A percentile compares a stretch with the other conserved stretches of the same genome.
These are phyloP conservation scores for Leontopithecus rosalia DNA, from an alignment of 2,797 vertebrate species.

Conservation along the genomic window DNA sequence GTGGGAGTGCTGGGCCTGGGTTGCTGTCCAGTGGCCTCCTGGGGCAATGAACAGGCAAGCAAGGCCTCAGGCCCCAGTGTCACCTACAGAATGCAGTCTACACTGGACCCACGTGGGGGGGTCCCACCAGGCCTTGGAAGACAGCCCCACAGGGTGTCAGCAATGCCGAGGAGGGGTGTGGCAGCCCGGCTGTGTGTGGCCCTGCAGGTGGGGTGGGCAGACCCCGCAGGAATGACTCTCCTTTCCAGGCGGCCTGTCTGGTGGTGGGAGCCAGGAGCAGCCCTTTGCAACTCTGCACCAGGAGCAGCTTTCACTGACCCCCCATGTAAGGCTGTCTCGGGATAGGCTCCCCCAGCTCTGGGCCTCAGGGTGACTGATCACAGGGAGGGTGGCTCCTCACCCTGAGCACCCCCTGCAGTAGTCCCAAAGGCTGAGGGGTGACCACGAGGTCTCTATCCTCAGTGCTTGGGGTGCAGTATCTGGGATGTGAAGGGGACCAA, in stretches of 20 bases:
- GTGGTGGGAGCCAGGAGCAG: not conserved
- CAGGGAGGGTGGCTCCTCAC: not conserved
- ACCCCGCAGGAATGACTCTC: not conserved
- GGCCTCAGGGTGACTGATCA: not conserved
- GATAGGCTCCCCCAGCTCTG: not conserved
- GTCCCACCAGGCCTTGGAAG: not conserved
- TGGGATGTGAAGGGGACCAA: not conserved
- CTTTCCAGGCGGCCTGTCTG: not conserved
- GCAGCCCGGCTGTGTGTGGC: rapidly evolving
- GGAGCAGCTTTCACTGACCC: conserved; percentile 40
- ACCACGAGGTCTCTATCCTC: not conserved
- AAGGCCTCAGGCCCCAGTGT: not conserved
- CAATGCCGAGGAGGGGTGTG: not conserved
- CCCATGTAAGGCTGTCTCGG: conserved; percentile 72
- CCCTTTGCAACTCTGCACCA: conserved; percentile 23
- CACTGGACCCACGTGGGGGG: not conserved
- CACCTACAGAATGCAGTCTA: not conserved
- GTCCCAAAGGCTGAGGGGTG: not conserved
- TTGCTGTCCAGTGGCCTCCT: not conserved
- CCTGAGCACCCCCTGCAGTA: rapidly evolving
- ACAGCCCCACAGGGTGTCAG: no score
- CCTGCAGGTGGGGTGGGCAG: not conserved
- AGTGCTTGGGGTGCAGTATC: not conserved
- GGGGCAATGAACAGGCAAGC: not conserved
- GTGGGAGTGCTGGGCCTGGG: not conserved